phyloP scores from a whole-genome alignment of 2,888 invertebrate species.

The Coleophora flavipennella region DNA sequence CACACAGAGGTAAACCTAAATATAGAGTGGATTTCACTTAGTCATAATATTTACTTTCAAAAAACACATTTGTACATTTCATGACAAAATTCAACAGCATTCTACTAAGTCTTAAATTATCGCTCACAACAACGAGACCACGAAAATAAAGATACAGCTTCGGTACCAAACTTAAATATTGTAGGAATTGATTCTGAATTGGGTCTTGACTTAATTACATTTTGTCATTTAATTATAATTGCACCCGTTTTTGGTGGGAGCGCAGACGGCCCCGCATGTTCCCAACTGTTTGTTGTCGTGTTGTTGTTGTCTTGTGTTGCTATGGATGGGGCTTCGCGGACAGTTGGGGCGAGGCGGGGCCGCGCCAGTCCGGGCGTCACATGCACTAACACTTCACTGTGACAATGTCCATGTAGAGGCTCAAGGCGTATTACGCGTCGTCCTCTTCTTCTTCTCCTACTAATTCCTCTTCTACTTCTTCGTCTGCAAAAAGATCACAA shows the following conservation, averaged over 20 bases:
- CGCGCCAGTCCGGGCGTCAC: slow-evolving; percentile 64
- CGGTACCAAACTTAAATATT: slow-evolving; percentile 63
- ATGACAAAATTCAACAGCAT: slow-evolving; percentile 71
- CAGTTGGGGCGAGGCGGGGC: slow-evolving; percentile 67
- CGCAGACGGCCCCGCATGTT: slow-evolving; percentile 62
- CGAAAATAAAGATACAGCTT: slow-evolving; percentile 56
- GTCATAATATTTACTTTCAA: slow-evolving; percentile 64
- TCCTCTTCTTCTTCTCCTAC: slow-evolving; percentile 68
- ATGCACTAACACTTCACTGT: slow-evolving; percentile 71
- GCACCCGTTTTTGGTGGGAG: slow-evolving; percentile 70
- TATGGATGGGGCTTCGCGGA: slow-evolving; percentile 29
- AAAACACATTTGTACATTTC: slow-evolving; percentile 72
- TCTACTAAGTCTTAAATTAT: slow-evolving; percentile 62
- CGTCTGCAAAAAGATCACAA: slow-evolving; percentile 48
- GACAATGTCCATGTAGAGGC: slow-evolving; percentile 69
- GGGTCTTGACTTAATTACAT: slow-evolving; percentile 64
- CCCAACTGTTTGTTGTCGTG: slow-evolving; percentile 46
- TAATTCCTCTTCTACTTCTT: slow-evolving; percentile 66
- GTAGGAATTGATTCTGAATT: slow-evolving; percentile 61
- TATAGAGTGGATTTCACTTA: slow-evolving; percentile 65
- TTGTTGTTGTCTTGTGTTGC: slow-evolving; percentile 21
- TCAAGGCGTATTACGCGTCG: slow-evolving; percentile 69
- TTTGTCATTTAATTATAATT: slow-evolving; percentile 72
- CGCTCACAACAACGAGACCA: slow-evolving; percentile 38
- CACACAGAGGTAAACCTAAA: slow-evolving; percentile 58